Conservation (phyloP, 2,797 vertebrate species). For the Cirrhinus mrigala region DNA sequence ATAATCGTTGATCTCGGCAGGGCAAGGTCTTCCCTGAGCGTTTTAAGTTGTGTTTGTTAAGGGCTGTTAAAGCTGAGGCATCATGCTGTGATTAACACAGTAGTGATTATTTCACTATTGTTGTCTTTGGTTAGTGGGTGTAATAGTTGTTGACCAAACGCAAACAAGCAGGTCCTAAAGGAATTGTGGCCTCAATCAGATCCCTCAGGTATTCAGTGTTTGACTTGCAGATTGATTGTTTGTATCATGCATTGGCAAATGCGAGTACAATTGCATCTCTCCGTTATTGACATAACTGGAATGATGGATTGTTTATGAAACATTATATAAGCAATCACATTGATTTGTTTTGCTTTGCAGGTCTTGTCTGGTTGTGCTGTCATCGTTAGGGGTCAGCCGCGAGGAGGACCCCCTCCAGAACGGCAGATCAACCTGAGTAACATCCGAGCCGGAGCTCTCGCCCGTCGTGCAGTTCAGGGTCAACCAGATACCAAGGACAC, state of each 20-base stretch:
- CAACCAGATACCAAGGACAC: constrained; percentile 92
- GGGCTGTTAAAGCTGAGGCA: not conserved
- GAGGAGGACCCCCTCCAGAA: constrained; percentile 94
- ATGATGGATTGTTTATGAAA: not conserved
- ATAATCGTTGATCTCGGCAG: not conserved
- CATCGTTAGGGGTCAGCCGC: constrained; percentile 95
- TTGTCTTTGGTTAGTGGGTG: constrained; percentile 1
- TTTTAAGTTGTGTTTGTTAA: not conserved
- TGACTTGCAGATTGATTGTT: constrained; percentile 14
- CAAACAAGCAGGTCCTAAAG: constrained; percentile 8
- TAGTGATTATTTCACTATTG: constrained; percentile 1
- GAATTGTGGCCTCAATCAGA: not conserved
- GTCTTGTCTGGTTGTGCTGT: constrained; percentile 96
- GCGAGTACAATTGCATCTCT: not conserved
- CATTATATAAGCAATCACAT: not conserved
- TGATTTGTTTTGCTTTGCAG: constrained; percentile 68
- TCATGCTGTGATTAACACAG: constrained; percentile 11
- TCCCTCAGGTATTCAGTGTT: constrained; percentile 4
- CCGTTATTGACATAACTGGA: not conserved
- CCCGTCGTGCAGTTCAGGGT: constrained; percentile 85
- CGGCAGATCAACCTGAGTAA: constrained; percentile 98
- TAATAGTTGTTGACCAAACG: constrained; percentile 15
- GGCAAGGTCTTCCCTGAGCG: not conserved
- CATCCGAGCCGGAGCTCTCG: constrained; percentile 89
- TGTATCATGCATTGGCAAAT: not conserved